A percentile compares a stretch with the other conserved stretches of the same genome.
phyloP scores from a whole-genome alignment of 2,888 invertebrate species.

The Tenthredo mesomela region DNA sequence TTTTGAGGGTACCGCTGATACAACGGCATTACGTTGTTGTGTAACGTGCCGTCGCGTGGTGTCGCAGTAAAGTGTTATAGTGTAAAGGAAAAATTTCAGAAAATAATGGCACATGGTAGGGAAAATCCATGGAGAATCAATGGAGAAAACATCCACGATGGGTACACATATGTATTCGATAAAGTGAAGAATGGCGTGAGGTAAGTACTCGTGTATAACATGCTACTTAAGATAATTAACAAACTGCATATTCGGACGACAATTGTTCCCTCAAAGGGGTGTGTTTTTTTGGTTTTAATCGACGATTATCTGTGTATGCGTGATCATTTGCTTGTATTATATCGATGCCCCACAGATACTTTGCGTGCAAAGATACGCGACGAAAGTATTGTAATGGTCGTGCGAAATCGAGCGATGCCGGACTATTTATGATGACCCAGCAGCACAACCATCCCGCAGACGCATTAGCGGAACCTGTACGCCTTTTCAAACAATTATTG shows the following conservation, averaged over 20 bases:
- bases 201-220: not conserved
- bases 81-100: too few relatives aligned
- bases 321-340: not conserved
- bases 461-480: not conserved
- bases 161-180: not conserved
- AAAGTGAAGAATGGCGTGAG: not conserved
- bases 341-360: not conserved
- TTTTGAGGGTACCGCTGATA: too few relatives aligned
- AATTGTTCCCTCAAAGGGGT: not conserved
- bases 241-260: not conserved
- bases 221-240: not conserved
- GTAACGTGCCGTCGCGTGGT: too few relatives aligned
- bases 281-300: not conserved
- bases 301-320: too few relatives aligned
- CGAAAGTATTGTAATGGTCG: not conserved
- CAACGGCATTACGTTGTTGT: too few relatives aligned
- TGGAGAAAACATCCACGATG: too few relatives aligned
- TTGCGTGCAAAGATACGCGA: conserved; percentile 6
- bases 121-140: too few relatives aligned
- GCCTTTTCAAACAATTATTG: not conserved
- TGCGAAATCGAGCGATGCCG: not conserved
- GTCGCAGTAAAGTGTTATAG: too few relatives aligned
- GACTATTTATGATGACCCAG: not conserved
- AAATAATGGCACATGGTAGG: too few relatives aligned
- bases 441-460: not conserved